phyloP scores from a whole-genome alignment of 2,797 vertebrate genomes.

The Streptopelia turtur region DNA sequence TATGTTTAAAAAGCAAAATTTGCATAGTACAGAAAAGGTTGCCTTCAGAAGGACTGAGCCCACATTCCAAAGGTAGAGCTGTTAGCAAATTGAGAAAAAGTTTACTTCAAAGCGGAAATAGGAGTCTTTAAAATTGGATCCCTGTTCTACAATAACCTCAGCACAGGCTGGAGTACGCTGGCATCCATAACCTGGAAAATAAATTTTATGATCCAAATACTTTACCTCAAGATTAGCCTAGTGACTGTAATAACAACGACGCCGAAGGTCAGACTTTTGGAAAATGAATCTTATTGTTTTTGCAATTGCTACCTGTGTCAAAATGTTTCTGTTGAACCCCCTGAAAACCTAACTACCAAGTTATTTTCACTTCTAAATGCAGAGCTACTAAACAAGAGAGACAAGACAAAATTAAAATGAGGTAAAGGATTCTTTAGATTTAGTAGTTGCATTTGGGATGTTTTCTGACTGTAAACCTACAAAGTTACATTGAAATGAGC shows the following conservation, averaged over 20 bases:
- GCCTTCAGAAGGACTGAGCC: not conserved
- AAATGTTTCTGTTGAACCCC: not conserved
- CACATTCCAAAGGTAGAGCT: not conserved
- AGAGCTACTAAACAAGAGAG: not conserved
- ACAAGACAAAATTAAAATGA: not conserved
- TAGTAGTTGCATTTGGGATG: constrained; percentile 4
- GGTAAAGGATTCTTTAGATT: not conserved
- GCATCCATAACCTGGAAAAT: not conserved
- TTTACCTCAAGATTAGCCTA: not conserved
- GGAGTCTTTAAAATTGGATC: not conserved
- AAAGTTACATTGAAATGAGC: constrained; percentile 59
- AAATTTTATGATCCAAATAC: not conserved
- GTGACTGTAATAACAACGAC: not conserved
- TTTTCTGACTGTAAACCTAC: constrained; percentile 35
- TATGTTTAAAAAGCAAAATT: constrained; percentile 1
- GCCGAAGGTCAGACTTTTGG: not conserved
- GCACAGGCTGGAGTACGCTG: not conserved
- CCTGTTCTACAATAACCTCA: not conserved
- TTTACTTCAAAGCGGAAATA: not conserved
- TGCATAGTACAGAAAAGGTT: not conserved
- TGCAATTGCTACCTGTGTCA: not conserved
- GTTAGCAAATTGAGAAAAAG: not conserved
- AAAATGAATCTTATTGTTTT: not conserved
- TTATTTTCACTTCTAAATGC: not conserved
- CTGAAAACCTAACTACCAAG: not conserved